Evolutionary conservation across 2,888 invertebrate genomes (phyloP), one percentile per base, ranked within the genome.

Genomic region (Oligia strigilis): DNA sequence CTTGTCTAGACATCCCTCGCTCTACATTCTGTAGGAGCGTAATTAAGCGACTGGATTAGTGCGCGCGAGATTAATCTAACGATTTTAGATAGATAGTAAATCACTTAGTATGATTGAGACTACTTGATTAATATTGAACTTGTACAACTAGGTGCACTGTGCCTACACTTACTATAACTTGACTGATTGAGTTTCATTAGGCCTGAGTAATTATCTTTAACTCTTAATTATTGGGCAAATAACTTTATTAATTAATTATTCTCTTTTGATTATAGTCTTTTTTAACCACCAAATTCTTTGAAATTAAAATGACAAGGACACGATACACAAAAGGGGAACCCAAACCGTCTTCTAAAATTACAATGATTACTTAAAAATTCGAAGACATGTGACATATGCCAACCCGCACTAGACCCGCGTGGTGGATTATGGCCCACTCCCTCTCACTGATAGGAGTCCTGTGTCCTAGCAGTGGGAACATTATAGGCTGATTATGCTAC

Each of bases 31-130:
- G 82, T 78, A 77, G 77, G 78, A 88, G 77, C 81, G 91, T 93
- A 93, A 94, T 94, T 93, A 93, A 92, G 90, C 90, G 85, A 87
- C 87, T 86, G 89, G 93, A 94, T 95, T 94, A 94, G 93, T 92
- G 92, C 84, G 92, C 90, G 87, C 89, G 88, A 95, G 93, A 95
- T 95, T 94, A 95, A 94, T 94, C 92, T 92, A 91, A 91, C 92
- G 92, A 94, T 92, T 94, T 92, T 86, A 91, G 93, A 92, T 93
- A 93, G 91, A 92, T 93, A 93, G 91, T 93, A 93, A 93, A 94
- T 95, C 94, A 93, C 93, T 91, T 91, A 92, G 87, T 92, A 90
- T 93, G 93, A 94, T 94, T 93, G 92, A 92, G 90, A 88, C 87
- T 86, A 82, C 88, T 90, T 91, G 90, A 93, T 93, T 92, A 93